Evolutionary conservation across 2,113 vertebrate genomes (phyloP).

Genomic region (Halcyon senegalensis): DNA sequence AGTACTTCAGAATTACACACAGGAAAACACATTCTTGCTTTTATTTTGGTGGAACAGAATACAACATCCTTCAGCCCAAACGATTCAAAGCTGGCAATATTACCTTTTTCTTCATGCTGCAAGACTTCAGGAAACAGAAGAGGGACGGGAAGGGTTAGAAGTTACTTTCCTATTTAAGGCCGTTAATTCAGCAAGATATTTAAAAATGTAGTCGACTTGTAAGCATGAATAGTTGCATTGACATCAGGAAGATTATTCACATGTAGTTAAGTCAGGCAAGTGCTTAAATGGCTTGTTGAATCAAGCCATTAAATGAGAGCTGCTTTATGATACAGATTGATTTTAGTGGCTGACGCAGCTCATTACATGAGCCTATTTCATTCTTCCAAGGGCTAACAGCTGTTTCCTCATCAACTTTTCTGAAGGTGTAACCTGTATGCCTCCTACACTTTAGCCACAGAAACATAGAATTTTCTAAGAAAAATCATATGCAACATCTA

Average conservation of each 20-base stretch:
- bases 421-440: constrained; percentile 24
- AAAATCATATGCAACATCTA: constrained; percentile 55
- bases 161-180: constrained; percentile 61
- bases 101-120: constrained; percentile 50
- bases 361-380: constrained; percentile 17
- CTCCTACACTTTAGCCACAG: constrained; percentile 36
- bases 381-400: constrained; percentile 16
- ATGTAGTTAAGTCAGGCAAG: constrained; percentile 47
- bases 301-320: constrained; percentile 38
- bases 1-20: constrained; percentile 31
- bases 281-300: constrained; percentile 49
- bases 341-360: constrained; percentile 20
- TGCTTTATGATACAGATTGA: neutral
- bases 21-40: constrained; percentile 36
- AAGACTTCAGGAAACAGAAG: constrained; percentile 23
- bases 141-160: constrained; percentile 39
- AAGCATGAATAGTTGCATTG: constrained; percentile 49
- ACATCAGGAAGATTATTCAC: constrained; percentile 28
- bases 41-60: constrained; percentile 54
- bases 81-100: constrained; percentile 20
- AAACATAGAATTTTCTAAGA: constrained; percentile 39
- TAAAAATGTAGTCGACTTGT: constrained; percentile 6
- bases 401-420: neutral
- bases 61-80: constrained; percentile 19
- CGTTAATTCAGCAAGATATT: constrained; percentile 23